A percentile compares a stretch with the other conserved stretches of the same genome.
Evolutionary conservation across 2,888 invertebrate genomes (phyloP).

Genomic region (Lithophane semibrunnea): DNA sequence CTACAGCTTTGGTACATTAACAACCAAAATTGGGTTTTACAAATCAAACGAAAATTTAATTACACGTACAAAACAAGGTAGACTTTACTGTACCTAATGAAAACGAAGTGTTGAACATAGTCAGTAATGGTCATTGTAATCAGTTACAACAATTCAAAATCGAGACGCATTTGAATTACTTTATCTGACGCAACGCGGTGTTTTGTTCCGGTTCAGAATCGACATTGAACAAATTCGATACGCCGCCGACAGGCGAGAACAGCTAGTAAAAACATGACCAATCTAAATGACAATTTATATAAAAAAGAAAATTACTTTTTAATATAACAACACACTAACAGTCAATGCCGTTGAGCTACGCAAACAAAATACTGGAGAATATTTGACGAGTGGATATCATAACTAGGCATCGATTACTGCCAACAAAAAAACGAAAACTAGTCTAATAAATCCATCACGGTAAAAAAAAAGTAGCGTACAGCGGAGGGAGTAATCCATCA

Average conservation of each 20-base stretch:
- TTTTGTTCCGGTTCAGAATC: slow-evolving; percentile 77
- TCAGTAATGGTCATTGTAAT: slow-evolving; percentile 51
- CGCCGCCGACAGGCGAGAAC: slow-evolving; percentile 71
- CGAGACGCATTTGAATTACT: slow-evolving; percentile 63
- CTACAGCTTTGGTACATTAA: neutral
- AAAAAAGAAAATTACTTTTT: slow-evolving; percentile 68
- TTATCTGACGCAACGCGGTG: slow-evolving; percentile 71
- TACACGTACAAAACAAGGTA: slow-evolving; percentile 7
- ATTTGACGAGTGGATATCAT: slow-evolving; percentile 38
- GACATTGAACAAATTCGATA: slow-evolving; percentile 79
- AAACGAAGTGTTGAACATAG: slow-evolving; percentile 45
- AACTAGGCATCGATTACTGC: slow-evolving; percentile 43
- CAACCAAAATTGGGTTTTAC: neutral
- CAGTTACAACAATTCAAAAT: slow-evolving; percentile 52
- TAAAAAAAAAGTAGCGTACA: slow-evolving; percentile 43
- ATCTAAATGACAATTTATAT: slow-evolving; percentile 72
- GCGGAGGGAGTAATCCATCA: slow-evolving; percentile 65
- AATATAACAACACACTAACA: slow-evolving; percentile 52
- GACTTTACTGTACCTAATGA: slow-evolving; percentile 21
- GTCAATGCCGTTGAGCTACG: slow-evolving; percentile 36
- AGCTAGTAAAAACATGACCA: slow-evolving; percentile 74
- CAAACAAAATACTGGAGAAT: slow-evolving; percentile 43
- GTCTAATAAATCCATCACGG: slow-evolving; percentile 52
- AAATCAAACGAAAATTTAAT: neutral
- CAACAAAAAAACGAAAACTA: slow-evolving; percentile 35